Percentiles rank a stretch among this genome's conserved stretches.
These are phyloP conservation scores for Gadus chalcogrammus DNA, from an alignment of 2,113 vertebrate species.

Conservation along the genomic window DNA sequence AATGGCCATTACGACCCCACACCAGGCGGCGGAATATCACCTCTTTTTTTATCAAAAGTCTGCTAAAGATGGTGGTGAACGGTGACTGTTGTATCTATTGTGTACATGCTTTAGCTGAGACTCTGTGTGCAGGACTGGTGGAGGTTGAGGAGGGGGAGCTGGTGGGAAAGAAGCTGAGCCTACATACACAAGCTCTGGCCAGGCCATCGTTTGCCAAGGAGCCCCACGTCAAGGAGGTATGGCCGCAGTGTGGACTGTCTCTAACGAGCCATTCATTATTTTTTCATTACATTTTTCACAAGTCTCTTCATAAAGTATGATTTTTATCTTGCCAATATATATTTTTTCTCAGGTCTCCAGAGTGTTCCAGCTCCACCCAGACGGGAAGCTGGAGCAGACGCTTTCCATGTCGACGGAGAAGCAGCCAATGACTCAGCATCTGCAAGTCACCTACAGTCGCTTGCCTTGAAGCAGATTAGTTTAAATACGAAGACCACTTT, in stretches of 20 bases:
- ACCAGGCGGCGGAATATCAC: too few species aligned
- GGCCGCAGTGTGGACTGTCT: background rate
- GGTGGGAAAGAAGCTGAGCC: conserved; percentile 78
- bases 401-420: conserved; percentile 91
- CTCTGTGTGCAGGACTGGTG: conserved; percentile 83
- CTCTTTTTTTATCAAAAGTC: too few species aligned
- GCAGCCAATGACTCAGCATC: conserved; percentile 87
- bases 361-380: conserved; percentile 83
- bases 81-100: too few species aligned
- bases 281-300: too few species aligned
- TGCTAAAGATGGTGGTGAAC: too few species aligned
- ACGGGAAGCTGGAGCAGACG: conserved; percentile 91
- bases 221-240: conserved; percentile 87
- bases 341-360: conserved; percentile 78
- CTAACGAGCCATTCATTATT: background rate
- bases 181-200: conserved; percentile 82
- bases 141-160: conserved; percentile 95
- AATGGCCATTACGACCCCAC: too few species aligned
- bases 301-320: too few species aligned
- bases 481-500: background rate
- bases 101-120: background rate
- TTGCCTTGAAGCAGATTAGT: conserved; percentile 41
- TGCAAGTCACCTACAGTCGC: conserved; percentile 86
- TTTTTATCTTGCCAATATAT: background rate
- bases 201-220: conserved; percentile 90